phyloP scores from a whole-genome alignment of 2,888 invertebrate genomes.

The Chironomus tentans region DNA sequence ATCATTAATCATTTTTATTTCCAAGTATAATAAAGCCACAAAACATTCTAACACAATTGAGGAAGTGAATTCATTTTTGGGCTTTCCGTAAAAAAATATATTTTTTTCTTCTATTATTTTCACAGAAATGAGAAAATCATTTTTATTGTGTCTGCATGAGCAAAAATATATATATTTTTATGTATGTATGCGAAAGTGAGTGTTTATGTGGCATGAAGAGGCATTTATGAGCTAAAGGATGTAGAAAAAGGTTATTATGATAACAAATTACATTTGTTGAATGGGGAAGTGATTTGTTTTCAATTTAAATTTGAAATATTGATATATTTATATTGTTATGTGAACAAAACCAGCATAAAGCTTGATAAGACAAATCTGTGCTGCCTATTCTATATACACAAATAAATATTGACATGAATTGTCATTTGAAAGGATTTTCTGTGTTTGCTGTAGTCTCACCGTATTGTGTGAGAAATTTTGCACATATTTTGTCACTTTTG shows the following conservation, averaged over 20 bases:
- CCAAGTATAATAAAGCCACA: neutral
- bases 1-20: neutral
- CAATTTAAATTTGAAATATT: neutral
- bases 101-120: too few species aligned
- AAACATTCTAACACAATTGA: neutral
- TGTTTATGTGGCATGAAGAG: neutral
- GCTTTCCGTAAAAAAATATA: neutral
- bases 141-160: too few species aligned
- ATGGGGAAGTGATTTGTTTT: conserved; percentile 3
- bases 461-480: too few species aligned
- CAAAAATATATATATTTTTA: neutral
- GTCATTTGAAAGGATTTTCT: too few species aligned
- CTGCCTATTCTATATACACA: too few species aligned
- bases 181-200: neutral
- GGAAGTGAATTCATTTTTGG: neutral
- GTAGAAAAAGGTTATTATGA: neutral
- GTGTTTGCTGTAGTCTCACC: too few species aligned
- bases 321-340: neutral
- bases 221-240: neutral
- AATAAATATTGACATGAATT: too few species aligned
- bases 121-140: too few species aligned
- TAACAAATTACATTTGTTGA: neutral
- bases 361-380: neutral
- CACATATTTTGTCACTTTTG: too few species aligned
- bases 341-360: neutral